Conservation (phyloP, 2,888 invertebrate species). For the Embidobia sp. region DNA sequence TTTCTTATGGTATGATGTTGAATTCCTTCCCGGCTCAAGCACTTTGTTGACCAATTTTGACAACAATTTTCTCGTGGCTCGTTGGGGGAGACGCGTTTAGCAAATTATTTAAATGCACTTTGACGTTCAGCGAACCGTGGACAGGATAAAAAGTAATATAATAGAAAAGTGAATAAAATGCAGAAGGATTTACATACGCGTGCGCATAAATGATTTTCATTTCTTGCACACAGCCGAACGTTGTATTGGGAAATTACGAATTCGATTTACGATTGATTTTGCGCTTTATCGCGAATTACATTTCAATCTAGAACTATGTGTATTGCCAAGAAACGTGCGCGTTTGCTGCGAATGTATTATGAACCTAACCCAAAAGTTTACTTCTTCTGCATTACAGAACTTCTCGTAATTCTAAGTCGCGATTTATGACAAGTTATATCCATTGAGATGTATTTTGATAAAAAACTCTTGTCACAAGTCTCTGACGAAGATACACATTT, state of each 20-base stretch:
- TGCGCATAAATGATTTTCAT: slow-evolving; percentile 33
- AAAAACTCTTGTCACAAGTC: slow-evolving; percentile 36
- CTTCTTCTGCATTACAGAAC: slow-evolving; percentile 32
- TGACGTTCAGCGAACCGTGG: too few species aligned
- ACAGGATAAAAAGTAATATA: too few species aligned
- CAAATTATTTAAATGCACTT: too few species aligned
- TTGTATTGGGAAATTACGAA: slow-evolving; percentile 59
- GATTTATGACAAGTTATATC: slow-evolving; percentile 53
- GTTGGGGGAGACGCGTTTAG: too few species aligned
- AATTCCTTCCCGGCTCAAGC: slow-evolving; percentile 7
- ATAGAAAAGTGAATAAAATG: neutral
- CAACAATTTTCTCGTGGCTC: too few species aligned
- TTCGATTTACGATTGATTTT: slow-evolving; percentile 63
- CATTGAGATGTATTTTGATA: slow-evolving; percentile 37
- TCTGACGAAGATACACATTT: slow-evolving; percentile 14
- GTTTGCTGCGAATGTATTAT: slow-evolving; percentile 59
- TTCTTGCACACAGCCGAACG: slow-evolving; percentile 25
- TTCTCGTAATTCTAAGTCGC: slow-evolving; percentile 32
- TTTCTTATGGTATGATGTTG: too few species aligned
- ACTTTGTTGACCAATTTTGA: slow-evolving; percentile 41
- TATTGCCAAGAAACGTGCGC: slow-evolving; percentile 52
- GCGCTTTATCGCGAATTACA: slow-evolving; percentile 57
- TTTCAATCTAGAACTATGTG: slow-evolving; percentile 60
- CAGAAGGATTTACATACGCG: slow-evolving; percentile 6
- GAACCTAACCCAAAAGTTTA: slow-evolving; percentile 55